Base-by-base conservation (phyloP, 1,140 invertebrate species). In the Zaprionus gabonicus region DNA sequence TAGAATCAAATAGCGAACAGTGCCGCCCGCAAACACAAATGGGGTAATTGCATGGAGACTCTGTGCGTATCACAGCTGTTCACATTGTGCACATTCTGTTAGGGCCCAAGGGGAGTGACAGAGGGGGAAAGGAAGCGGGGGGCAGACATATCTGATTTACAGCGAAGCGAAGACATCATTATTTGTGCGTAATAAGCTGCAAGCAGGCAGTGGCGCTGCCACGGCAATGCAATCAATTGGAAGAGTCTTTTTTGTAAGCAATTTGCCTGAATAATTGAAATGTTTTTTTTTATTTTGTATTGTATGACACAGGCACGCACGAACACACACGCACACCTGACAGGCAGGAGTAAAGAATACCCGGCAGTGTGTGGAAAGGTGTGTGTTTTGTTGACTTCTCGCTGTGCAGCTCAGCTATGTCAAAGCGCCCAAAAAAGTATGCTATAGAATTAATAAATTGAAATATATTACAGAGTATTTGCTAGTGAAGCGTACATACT, bases 151-250 rank as follows among this genome's bases (percentile, higher is more conserved):
- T 46, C n/a, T 46, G 41, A 46, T 46, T 46, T n/a, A 17, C 41
- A 46, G n/a, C 41, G n/a, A 4, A 44, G 46, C 46, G 20, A 25
- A 25, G 46, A 51, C 20, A 51, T 51, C 46, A 51, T 51, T 51
- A 51, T 49, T 23, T 49, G 46, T 10, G 46, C 46, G 46, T 49
- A 49, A 49, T 51, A 51, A 25, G 46, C 46, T 51, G 46, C 46
- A 12, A 25, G 46, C 2, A 20, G 9, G 3, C 44, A 41, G 38
- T 15, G 1, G 38, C 38, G 13, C 13, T n/a, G 38, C n/a, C 38
- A n/a, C n/a, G 38, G 9, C 46, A 20, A 23, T 51, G 20, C 46
- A 51, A 13, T 51, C 17, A 51, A 51, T 12, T 25, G 46, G 46
- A 51, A 51, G 10, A 3, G 41, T 46, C 41, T 51, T 9, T 23